Evolutionary conservation across 2,797 vertebrate genomes (phyloP), one percentile per base, ranked within the genome.

Genomic region (Poecilia gillii): DNA sequence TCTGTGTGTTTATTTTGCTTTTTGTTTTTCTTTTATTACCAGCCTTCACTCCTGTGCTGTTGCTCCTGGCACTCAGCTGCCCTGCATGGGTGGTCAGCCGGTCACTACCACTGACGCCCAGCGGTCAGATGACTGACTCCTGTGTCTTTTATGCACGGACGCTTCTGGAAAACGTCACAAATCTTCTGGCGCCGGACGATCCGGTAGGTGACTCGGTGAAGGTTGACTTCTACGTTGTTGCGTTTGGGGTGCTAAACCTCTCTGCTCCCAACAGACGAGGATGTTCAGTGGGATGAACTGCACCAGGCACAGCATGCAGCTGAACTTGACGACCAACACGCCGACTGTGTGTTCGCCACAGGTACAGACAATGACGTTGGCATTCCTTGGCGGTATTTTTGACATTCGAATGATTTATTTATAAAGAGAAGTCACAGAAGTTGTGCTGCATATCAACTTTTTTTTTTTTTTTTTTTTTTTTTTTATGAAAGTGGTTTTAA

Each of bases 251-350:
- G 2, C 49, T 28, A 51, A 76, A 49, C 39, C 0, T 55, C 3
- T 78, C 4, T 82, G 45, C 47, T 18, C 5, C 9, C 3, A n/a
- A n/a, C 77, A 96, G 95, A 83, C 86, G 0, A 47, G 85, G 1
- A 51, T 95, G 72, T 96, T 95, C 86, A 90, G 20, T 43, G 95
- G 94, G 41, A 84, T 95, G 6, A 85, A 93, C 85, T 96, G 96
- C 78, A 74, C 55, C 0, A 77, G 86, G 81, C 92, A 92, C 84
- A 89, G 73, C 3, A 43, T 94, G 66, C 84, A 94, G 84, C 78
- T 95, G 75, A 85, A 90, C 76, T 39, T 11, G 8, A 31, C 78
- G 33, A 93, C 85, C 1, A 71, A 77, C 55, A 96, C 93, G 0
- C 12, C 89, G 0, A 85, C 79, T 33, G 91, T 77, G 4, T 96